phyloP scores from a whole-genome alignment of 2,888 invertebrate genomes.

The Hylaea fasciaria region DNA sequence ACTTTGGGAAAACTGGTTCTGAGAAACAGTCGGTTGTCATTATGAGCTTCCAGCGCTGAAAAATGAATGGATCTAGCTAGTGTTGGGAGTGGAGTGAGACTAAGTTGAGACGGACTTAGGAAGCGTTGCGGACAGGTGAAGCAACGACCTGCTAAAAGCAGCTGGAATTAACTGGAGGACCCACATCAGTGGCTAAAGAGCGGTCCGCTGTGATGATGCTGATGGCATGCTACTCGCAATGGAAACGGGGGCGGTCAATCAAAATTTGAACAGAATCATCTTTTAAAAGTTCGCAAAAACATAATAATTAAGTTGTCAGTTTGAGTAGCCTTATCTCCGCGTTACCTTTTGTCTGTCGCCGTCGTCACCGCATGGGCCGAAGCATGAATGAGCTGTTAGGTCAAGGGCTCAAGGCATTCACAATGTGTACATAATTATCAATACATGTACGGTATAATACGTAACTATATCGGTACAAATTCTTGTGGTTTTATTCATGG shows the following conservation, averaged over 20 bases:
- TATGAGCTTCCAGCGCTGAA: constrained; percentile 18
- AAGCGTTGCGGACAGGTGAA: no score
- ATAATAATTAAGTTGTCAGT: not conserved
- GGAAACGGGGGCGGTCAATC: no score
- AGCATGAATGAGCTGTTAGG: constrained; percentile 16
- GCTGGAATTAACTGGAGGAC: no score
- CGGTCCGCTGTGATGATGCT: no score
- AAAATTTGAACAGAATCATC: not conserved
- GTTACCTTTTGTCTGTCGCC: constrained; percentile 1
- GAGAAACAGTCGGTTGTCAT: constrained; percentile 4
- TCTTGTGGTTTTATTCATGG: constrained; percentile 21
- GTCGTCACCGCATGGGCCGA: not conserved
- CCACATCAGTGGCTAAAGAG: no score
- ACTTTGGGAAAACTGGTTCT: constrained; percentile 32
- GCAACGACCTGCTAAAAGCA: no score
- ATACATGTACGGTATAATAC: not conserved
- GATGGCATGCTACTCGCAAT: no score
- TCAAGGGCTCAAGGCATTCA: constrained; percentile 20
- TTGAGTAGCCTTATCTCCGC: not conserved
- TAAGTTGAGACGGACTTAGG: no score
- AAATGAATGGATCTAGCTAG: not conserved
- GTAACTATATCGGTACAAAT: constrained; percentile 15
- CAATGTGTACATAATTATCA: constrained; percentile 1
- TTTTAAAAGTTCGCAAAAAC: not conserved
- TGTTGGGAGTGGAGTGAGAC: no score